Conservation (phyloP, 2,797 vertebrate species). For the Dermochelys coriacea region DNA sequence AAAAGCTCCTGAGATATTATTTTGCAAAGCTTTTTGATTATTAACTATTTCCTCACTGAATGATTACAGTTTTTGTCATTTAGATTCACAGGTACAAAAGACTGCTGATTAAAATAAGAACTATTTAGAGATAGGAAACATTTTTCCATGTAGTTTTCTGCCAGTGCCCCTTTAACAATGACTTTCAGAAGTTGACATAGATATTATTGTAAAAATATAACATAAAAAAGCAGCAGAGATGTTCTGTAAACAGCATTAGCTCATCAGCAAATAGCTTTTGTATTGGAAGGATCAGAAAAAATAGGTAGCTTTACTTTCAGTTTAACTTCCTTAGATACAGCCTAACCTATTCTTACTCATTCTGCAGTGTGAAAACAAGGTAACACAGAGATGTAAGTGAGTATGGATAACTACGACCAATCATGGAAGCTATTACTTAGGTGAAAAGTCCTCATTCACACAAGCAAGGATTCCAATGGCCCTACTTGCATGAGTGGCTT, state of each 20-base stretch:
- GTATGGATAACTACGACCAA: not conserved
- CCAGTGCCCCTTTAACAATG: not conserved
- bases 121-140: slow-evolving; percentile 38
- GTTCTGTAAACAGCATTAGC: slow-evolving; percentile 40
- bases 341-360: not conserved
- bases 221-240: slow-evolving; percentile 45
- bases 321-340: slow-evolving; percentile 46
- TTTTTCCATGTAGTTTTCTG: slow-evolving; percentile 54
- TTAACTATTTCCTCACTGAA: slow-evolving; percentile 70
- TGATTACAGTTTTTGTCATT: slow-evolving; percentile 20
- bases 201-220: slow-evolving; percentile 43
- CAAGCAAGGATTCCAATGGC: not conserved
- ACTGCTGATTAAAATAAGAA: slow-evolving; percentile 39
- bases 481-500: rapidly evolving
- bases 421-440: not conserved
- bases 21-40: slow-evolving; percentile 28
- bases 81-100: slow-evolving; percentile 43
- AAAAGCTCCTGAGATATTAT: slow-evolving; percentile 42
- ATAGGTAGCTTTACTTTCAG: slow-evolving; percentile 31
- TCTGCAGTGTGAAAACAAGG: not conserved
- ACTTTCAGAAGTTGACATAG: slow-evolving; percentile 2
- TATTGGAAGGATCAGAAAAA: not conserved
- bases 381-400: not conserved
- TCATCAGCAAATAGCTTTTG: slow-evolving; percentile 30
- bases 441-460: not conserved